Percentiles rank a stretch among this genome's conserved stretches.
phyloP scores from a whole-genome alignment of 2,113 vertebrate species.

The Holacanthus passer region DNA sequence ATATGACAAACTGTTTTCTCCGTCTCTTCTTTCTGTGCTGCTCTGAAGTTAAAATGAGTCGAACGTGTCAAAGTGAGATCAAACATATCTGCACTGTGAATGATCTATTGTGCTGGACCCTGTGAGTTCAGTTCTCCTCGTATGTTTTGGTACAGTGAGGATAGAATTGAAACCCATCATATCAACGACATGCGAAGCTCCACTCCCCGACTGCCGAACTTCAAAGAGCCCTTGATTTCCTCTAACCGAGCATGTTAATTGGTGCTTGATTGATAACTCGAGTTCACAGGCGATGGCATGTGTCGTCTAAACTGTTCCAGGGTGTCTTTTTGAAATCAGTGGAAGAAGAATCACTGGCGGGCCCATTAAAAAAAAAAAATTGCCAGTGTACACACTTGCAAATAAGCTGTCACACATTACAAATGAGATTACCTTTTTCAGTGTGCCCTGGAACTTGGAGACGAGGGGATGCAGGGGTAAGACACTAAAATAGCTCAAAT shows the following conservation, averaged over 20 bases:
- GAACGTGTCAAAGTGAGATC: slow-evolving; percentile 32
- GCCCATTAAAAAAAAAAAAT: slow-evolving; percentile 83
- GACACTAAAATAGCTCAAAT: slow-evolving; percentile 79
- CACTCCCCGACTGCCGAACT: slow-evolving; percentile 62
- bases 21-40: not conserved
- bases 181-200: slow-evolving; percentile 64
- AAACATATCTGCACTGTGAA: not conserved
- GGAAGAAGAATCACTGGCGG: slow-evolving; percentile 77
- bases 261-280: slow-evolving; percentile 84
- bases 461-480: slow-evolving; percentile 73
- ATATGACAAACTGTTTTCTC: slow-evolving; percentile 19
- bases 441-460: slow-evolving; percentile 80
- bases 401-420: slow-evolving; percentile 88
- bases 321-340: slow-evolving; percentile 83
- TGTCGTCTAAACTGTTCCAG: slow-evolving; percentile 83
- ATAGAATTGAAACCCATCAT: slow-evolving; percentile 62
- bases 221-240: slow-evolving; percentile 74
- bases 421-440: slow-evolving; percentile 88
- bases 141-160: slow-evolving; percentile 46
- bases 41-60: slow-evolving; percentile 24
- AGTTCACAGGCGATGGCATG: slow-evolving; percentile 78
- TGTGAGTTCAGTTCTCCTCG: slow-evolving; percentile 46
- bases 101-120: slow-evolving; percentile 59
- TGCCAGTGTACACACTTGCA: slow-evolving; percentile 81
- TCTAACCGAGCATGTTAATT: slow-evolving; percentile 80